These are phyloP conservation scores for Actias luna DNA, from an alignment of 2,888 invertebrate genomes.

Conservation along the genomic window DNA sequence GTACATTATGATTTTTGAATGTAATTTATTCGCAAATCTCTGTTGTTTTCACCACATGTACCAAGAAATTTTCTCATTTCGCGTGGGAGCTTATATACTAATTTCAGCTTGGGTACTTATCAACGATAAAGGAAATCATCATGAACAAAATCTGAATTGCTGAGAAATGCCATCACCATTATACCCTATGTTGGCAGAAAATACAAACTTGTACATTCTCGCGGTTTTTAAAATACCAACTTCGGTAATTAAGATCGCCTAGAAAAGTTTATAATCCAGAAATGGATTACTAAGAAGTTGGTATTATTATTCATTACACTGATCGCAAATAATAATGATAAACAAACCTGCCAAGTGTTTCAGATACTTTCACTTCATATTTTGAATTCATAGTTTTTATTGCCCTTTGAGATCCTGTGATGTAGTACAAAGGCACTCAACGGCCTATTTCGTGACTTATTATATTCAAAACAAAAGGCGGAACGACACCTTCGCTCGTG, in stretches of 20 bases:
- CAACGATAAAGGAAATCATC: background rate
- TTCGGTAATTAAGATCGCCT: no score
- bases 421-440: background rate
- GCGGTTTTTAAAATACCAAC: no score
- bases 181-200: background rate
- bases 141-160: background rate
- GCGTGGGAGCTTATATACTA: no score
- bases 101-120: no score
- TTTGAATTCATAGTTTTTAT: conserved; percentile 41
- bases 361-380: conserved; percentile 57
- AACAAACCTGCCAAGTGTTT: conserved; percentile 65
- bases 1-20: no score
- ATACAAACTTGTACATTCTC: background rate
- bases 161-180: background rate
- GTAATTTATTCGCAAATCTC: no score
- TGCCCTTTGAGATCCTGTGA: background rate
- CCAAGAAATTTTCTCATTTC: no score
- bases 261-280: background rate
- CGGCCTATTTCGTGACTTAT: background rate
- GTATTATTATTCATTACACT: background rate
- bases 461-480: background rate
- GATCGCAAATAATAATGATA: background rate
- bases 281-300: background rate
- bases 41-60: no score
- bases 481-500: conserved; percentile 24